A percentile compares a stretch with the other conserved stretches of the same genome.
Evolutionary conservation across 2,113 vertebrate genomes (phyloP).

Genomic region (Rhinolophus ferrumequinum): DNA sequence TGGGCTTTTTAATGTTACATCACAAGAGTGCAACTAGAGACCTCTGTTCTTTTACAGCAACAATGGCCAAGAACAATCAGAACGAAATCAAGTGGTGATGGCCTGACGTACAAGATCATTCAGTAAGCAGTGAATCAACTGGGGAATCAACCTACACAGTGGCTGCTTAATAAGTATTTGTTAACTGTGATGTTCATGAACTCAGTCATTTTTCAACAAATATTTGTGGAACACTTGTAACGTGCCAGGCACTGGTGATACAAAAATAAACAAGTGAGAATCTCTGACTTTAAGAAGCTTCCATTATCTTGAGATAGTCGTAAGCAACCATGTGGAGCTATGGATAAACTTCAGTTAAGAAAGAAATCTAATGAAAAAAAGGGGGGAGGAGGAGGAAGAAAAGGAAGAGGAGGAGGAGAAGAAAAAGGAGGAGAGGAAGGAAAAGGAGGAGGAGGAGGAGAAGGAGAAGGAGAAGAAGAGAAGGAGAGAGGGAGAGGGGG

Average conservation of each 20-base stretch:
- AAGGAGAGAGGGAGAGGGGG: too few relatives aligned
- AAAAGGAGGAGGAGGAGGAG: too few relatives aligned
- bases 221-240: not conserved
- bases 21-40: not conserved
- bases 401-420: too few relatives aligned
- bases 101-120: not conserved
- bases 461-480: too few relatives aligned
- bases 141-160: not conserved
- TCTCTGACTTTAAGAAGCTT: not conserved
- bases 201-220: constrained; percentile 1
- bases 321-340: not conserved
- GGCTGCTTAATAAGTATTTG: not conserved
- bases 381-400: too few relatives aligned
- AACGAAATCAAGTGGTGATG: not conserved
- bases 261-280: not conserved
- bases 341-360: not conserved
- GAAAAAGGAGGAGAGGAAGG: too few relatives aligned
- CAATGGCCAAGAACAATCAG: not conserved
- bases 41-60: not conserved
- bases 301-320: not conserved
- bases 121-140: not conserved
- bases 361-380: not conserved
- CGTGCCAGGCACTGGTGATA: not conserved
- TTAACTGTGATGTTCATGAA: constrained; percentile 1
- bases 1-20: not conserved